phyloP scores from a whole-genome alignment of 1,140 invertebrate species.

The Aethina tumida region DNA sequence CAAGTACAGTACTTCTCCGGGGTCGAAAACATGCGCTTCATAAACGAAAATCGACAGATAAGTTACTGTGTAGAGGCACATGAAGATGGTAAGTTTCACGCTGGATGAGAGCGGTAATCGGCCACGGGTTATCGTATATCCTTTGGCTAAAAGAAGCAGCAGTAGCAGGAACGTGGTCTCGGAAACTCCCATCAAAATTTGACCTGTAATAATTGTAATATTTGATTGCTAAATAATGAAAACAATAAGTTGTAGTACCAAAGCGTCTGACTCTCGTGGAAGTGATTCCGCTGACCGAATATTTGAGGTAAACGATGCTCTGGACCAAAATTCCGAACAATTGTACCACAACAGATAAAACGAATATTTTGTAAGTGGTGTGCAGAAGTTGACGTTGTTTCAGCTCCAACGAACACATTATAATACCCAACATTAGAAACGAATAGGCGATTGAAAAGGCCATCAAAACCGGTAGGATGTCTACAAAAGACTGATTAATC shows the following conservation, averaged over 20 bases:
- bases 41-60: conserved; percentile 68
- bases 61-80: conserved; percentile 61
- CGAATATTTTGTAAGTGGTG: conserved; percentile 78
- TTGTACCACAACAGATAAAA: conserved; percentile 57
- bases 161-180: conserved; percentile 67
- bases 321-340: conserved; percentile 55
- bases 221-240: conserved; percentile 4
- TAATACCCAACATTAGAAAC: conserved; percentile 49
- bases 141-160: conserved; percentile 75
- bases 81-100: conserved; percentile 70
- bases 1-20: conserved; percentile 77
- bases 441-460: conserved; percentile 53
- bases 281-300: conserved; percentile 58
- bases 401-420: conserved; percentile 59
- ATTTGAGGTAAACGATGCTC: conserved; percentile 55
- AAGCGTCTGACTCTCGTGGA: conserved; percentile 43
- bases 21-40: conserved; percentile 77
- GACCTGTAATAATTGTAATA: conserved; percentile 46
- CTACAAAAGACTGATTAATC: conserved; percentile 36
- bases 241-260: conserved; percentile 38
- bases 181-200: conserved; percentile 58
- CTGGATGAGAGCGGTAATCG: conserved; percentile 56
- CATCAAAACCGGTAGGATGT: conserved; percentile 62
- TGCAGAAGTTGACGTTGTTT: conserved; percentile 70
- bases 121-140: conserved; percentile 82